Base-by-base conservation (phyloP, 2,797 vertebrate genomes). In the Enteromius fasciolatus region DNA sequence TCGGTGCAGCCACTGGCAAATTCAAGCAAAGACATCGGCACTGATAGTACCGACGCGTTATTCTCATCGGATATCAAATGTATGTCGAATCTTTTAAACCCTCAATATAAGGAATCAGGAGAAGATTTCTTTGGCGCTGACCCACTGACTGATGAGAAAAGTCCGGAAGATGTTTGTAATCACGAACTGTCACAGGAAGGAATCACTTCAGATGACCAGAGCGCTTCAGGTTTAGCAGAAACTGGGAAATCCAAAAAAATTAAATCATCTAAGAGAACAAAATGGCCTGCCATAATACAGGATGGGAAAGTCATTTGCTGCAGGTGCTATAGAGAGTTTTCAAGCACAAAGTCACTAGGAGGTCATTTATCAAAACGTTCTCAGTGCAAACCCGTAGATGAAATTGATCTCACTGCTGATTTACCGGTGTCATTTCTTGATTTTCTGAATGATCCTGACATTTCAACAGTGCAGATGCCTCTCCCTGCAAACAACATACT, bases 301-400 rank as follows among this genome's bases (percentile, higher is more conserved):
- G 98, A 98, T 83, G 98, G 98, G 31, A 99, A 99, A 86, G 98
- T 99, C 82, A 98, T 99, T 87, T 99, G 98, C 88, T 97, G 97
- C 88, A 96, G 98, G 85, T 99, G 98, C 92, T 99, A 97, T 89
- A 96, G 98, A 93, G 98, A 96, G 90, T 99, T 99, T 91, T 95
- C 96, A 72, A 99, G 98, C 91, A 98, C 98, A 87, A 97, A 99
- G 89, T 99, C 98, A 69, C 96, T 99, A 20, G 98, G 98, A 80
- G 97, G 98, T 88, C 98, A 99, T 89, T 94, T 99, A 63, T 99
- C 98, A 4, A 99, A 99, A 90, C 95, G 98, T 44, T 97, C 97
- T 33, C 97, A 98, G 12, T 99, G 98, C 92, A 96, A 97, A 89
- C 96, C 98, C 66, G 93, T 99, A 79, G 97, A 99, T 88, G 97